phyloP scores from a whole-genome alignment of 2,113 vertebrate species.

The Scophthalmus maximus region DNA sequence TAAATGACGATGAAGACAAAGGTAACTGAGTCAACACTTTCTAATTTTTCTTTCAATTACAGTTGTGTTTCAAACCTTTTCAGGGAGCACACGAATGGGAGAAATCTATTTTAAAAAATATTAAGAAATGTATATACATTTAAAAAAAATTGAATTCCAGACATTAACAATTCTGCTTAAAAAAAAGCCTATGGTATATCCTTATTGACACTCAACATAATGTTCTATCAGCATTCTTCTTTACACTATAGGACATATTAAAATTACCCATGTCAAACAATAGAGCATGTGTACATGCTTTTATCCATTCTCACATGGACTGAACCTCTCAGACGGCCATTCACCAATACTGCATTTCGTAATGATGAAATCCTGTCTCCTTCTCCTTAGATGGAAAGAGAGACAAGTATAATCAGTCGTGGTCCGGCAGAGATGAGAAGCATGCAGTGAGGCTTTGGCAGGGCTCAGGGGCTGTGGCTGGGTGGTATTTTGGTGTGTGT shows the following conservation, averaged over 20 bases:
- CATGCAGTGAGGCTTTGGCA: conserved; percentile 45
- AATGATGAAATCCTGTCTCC: conserved; percentile 58
- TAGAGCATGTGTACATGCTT: conserved; percentile 45
- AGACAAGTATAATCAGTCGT: conserved; percentile 61
- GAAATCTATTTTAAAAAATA: not conserved
- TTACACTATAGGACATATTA: conserved; percentile 20
- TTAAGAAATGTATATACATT: not conserved
- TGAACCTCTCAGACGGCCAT: conserved; percentile 23
- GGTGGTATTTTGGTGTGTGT: conserved; percentile 16
- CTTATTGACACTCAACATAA: conserved; percentile 8
- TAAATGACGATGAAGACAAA: conserved; percentile 61
- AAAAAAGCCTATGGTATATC: conserved; percentile 13
- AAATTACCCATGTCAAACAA: conserved; percentile 45
- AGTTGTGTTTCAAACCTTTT: conserved; percentile 20
- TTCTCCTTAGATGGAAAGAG: conserved; percentile 38
- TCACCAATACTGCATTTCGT: conserved; percentile 51
- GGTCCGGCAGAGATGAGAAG: conserved; percentile 55
- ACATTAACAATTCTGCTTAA: conserved; percentile 14
- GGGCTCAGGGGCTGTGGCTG: conserved; percentile 45
- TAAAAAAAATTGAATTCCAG: conserved; percentile 17
- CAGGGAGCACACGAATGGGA: not conserved
- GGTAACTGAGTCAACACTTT: conserved; percentile 40
- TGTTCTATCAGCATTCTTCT: conserved; percentile 18
- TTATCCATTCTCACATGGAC: conserved; percentile 39
- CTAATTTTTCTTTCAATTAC: conserved; percentile 62